Evolutionary conservation across 2,113 vertebrate species (phyloP).

Genomic region (Pavo muticus): DNA sequence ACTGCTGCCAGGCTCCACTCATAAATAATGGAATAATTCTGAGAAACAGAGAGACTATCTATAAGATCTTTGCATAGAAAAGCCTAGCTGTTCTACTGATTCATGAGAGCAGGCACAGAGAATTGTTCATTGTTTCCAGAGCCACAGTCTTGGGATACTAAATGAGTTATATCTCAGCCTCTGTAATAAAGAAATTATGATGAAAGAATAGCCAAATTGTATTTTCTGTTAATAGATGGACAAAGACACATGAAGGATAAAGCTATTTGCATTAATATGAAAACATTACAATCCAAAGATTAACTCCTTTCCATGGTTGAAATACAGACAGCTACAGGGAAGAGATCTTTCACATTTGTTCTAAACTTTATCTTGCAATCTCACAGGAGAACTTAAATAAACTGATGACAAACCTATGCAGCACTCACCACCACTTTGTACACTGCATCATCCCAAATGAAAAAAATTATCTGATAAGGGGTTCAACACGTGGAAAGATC

Average conservation of each 20-base stretch:
- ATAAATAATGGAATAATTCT: background rate
- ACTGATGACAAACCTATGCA: slow-evolving; percentile 82
- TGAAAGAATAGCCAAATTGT: background rate
- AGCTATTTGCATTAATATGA: background rate
- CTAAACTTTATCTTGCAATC: slow-evolving; percentile 55
- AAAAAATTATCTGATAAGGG: slow-evolving; percentile 42
- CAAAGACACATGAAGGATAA: background rate
- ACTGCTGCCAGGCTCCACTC: background rate
- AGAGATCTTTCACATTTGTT: background rate
- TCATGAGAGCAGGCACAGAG: background rate
- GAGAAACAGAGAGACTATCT: background rate
- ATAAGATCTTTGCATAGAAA: background rate
- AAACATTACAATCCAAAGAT: background rate
- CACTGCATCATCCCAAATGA: slow-evolving; percentile 47
- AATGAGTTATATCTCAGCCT: background rate
- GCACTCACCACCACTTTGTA: slow-evolving; percentile 33
- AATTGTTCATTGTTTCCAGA: background rate
- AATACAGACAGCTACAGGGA: background rate
- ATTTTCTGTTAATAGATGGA: background rate
- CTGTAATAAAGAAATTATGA: background rate
- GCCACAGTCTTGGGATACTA: background rate
- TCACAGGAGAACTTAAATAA: slow-evolving; percentile 89
- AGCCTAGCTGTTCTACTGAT: background rate
- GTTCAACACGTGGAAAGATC: background rate
- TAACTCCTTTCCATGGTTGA: background rate